These are phyloP conservation scores for Botia kubotai DNA, from an alignment of 2,797 vertebrate genomes.

Conservation along the genomic window DNA sequence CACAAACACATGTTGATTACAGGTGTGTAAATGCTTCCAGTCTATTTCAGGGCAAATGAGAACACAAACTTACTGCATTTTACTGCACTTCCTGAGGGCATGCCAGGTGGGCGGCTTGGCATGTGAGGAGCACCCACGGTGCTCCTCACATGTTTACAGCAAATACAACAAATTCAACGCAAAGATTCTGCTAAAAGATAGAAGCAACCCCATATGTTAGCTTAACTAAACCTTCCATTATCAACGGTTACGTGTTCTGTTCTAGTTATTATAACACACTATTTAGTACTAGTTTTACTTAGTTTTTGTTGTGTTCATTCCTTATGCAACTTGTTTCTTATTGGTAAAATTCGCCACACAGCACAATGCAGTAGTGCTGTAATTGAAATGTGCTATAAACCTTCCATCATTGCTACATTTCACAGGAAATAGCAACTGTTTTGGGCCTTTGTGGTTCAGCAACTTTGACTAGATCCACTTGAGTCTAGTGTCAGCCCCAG, in stretches of 20 bases:
- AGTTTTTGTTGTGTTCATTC: neutral
- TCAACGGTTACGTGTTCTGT: neutral
- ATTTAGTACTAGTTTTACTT: neutral
- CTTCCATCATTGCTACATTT: neutral
- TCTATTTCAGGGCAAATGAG: conserved; percentile 30
- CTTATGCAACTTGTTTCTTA: no score
- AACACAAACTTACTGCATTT: conserved; percentile 31
- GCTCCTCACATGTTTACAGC: conserved; percentile 8
- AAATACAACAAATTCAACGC: conserved; percentile 3
- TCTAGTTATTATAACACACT: neutral
- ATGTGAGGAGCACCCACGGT: no score
- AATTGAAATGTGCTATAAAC: neutral
- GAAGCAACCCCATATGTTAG: neutral
- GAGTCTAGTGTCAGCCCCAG: neutral
- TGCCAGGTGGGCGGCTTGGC: conserved; percentile 27
- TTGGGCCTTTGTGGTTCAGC: neutral
- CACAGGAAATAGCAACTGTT: neutral
- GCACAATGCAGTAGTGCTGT: neutral
- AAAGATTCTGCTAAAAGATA: neutral
- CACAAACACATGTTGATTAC: conserved; percentile 25
- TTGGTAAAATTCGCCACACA: no score
- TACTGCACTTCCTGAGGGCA: conserved; percentile 38
- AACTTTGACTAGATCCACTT: neutral
- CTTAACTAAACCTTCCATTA: neutral
- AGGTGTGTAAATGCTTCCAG: conserved; percentile 41